phyloP scores from a whole-genome alignment of 2,797 vertebrate genomes.

The Melanotaenia parkinsoni region DNA sequence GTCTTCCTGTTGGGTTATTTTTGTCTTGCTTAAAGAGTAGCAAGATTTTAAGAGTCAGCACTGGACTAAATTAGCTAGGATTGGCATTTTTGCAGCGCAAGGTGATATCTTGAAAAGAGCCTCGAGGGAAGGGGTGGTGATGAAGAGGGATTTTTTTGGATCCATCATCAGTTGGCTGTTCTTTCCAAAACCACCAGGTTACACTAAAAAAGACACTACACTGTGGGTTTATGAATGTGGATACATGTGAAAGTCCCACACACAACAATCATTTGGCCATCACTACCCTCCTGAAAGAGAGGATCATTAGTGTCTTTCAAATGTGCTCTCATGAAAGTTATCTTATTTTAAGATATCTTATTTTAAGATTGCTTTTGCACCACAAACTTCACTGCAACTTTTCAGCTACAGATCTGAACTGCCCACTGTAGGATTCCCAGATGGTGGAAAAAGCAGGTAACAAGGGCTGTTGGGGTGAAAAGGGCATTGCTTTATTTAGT shows the following conservation, averaged over 20 bases:
- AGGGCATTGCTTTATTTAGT: neutral
- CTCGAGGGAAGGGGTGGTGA: conserved; percentile 42
- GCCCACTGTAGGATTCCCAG: neutral
- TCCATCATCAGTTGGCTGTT: conserved; percentile 47
- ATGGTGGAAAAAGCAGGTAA: neutral
- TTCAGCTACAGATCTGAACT: conserved; percentile 1
- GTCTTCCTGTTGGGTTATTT: conserved; percentile 45
- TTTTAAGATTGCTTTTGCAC: conserved; percentile 6
- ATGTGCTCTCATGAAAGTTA: conserved; percentile 37
- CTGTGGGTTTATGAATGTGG: conserved; percentile 53
- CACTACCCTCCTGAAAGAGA: conserved; percentile 22
- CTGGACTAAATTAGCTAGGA: conserved; percentile 49
- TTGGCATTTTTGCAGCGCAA: conserved; percentile 54
- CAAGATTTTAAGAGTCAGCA: conserved; percentile 52
- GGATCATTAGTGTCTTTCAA: conserved; percentile 63
- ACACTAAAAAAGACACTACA: conserved; percentile 43
- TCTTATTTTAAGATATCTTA: conserved; percentile 23
- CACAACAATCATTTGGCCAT: conserved; percentile 56
- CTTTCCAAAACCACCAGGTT: conserved; percentile 52
- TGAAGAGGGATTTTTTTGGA: conserved; percentile 36
- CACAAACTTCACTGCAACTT: conserved; percentile 17
- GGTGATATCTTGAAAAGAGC: conserved; percentile 39
- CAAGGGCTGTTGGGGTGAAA: conserved; percentile 4
- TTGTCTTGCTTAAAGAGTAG: conserved; percentile 36
- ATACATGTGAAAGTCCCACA: conserved; percentile 56